Conservation (phyloP, 2,113 vertebrate species). For the Pollimyrus isidori region DNA sequence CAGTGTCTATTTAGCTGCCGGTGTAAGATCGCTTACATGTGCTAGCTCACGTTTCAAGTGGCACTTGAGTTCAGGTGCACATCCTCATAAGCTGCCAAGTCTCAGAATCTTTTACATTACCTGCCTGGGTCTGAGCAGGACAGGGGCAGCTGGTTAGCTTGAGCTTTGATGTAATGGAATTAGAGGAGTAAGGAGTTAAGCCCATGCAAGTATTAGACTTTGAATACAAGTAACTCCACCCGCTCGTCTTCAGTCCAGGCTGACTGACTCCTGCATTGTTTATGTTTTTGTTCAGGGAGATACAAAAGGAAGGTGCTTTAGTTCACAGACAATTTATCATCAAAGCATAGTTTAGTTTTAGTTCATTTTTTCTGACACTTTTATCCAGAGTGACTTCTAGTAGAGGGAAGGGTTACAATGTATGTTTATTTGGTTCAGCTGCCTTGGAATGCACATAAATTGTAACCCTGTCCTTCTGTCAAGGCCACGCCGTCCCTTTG, state of each 20-base stretch:
- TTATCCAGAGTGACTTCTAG: neutral
- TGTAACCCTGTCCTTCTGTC: no score
- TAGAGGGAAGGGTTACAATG: neutral
- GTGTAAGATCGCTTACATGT: neutral
- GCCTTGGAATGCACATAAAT: no score
- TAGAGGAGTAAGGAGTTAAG: neutral
- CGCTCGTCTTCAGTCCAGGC: neutral
- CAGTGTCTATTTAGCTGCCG: neutral
- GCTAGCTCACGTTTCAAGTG: neutral
- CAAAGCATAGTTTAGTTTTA: neutral
- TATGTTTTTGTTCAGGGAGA: neutral
- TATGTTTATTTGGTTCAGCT: neutral
- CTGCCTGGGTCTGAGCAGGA: neutral
- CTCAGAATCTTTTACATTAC: neutral
- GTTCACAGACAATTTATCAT: neutral
- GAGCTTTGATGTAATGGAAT: neutral
- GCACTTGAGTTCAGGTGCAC: neutral
- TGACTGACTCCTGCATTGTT: neutral
- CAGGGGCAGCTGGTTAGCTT: neutral
- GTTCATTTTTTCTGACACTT: neutral
- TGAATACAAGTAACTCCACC: neutral
- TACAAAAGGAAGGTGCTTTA: neutral
- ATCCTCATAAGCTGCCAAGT: neutral
- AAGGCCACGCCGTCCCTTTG: neutral
- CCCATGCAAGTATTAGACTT: neutral